These are phyloP conservation scores for Mormyrus lacerda DNA, from an alignment of 2,113 vertebrate genomes.

Conservation along the genomic window DNA sequence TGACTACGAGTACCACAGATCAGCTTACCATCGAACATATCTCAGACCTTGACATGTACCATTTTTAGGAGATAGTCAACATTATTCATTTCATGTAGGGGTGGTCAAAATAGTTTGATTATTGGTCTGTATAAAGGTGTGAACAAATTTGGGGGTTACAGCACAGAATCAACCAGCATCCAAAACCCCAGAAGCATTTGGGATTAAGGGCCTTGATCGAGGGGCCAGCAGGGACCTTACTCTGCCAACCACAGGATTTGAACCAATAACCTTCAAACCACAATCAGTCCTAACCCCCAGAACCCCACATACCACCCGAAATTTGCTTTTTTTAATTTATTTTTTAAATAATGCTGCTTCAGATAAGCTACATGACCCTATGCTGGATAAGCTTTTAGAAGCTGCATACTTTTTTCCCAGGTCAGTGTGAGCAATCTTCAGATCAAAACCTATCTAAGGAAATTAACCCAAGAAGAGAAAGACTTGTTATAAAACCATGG, in stretches of 20 bases:
- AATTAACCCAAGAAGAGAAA: not conserved
- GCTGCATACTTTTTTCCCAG: not conserved
- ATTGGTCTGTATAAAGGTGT: not conserved
- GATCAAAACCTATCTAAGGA: not conserved
- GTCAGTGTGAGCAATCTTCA: not conserved
- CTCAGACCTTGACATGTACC: not conserved
- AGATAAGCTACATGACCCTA: not conserved
- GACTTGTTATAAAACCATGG: not conserved
- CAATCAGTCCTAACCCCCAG: not conserved
- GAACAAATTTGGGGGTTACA: not conserved
- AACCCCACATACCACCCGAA: not conserved
- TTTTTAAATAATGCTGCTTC: not conserved
- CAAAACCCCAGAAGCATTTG: not conserved
- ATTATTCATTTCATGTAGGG: not conserved
- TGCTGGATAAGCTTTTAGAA: not conserved
- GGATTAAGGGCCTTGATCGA: not conserved
- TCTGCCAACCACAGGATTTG: not conserved
- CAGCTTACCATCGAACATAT: not conserved
- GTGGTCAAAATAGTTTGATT: not conserved
- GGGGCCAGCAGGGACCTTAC: not conserved
- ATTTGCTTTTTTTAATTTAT: not conserved
- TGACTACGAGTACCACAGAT: not conserved
- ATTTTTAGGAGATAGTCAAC: not conserved
- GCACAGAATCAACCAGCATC: not conserved
- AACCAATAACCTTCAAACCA: not conserved